A percentile compares a stretch with the other conserved stretches of the same genome.
These are phyloP conservation scores for Gnathochromis pfefferi DNA, from an alignment of 2,113 vertebrate genomes.

Conservation along the genomic window DNA sequence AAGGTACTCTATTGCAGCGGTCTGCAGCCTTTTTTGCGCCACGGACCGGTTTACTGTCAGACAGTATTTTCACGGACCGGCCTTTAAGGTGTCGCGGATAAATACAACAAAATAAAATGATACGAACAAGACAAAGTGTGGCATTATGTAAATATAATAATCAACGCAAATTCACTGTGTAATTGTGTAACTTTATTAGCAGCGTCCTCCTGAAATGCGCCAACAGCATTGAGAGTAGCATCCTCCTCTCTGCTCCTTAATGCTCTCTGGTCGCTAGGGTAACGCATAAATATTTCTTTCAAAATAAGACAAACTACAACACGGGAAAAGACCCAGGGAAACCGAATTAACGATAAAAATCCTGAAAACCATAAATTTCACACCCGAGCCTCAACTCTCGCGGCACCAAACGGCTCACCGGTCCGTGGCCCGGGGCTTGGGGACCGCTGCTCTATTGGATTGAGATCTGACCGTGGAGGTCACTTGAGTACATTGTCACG, in stretches of 20 bases:
- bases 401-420: not conserved
- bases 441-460: not conserved
- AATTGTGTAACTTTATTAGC: not conserved
- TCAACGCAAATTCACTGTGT: not conserved
- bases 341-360: fast-evolving
- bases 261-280: fast-evolving
- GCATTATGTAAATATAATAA: not conserved
- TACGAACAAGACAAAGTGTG: not conserved
- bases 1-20: fast-evolving
- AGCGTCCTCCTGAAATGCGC: fast-evolving
- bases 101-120: not conserved
- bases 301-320: not conserved
- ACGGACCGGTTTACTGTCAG: not conserved
- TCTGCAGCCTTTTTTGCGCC: fast-evolving
- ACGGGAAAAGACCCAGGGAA: fast-evolving
- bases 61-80: fast-evolving
- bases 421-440: not conserved
- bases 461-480: not conserved
- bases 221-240: not conserved
- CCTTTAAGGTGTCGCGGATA: not conserved
- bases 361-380: not conserved
- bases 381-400: not conserved
- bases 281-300: not conserved
- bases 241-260: fast-evolving
- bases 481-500: not conserved